Evolutionary conservation across 2,797 vertebrate genomes (phyloP).

Genomic region (Mormyrops attenuatus): DNA sequence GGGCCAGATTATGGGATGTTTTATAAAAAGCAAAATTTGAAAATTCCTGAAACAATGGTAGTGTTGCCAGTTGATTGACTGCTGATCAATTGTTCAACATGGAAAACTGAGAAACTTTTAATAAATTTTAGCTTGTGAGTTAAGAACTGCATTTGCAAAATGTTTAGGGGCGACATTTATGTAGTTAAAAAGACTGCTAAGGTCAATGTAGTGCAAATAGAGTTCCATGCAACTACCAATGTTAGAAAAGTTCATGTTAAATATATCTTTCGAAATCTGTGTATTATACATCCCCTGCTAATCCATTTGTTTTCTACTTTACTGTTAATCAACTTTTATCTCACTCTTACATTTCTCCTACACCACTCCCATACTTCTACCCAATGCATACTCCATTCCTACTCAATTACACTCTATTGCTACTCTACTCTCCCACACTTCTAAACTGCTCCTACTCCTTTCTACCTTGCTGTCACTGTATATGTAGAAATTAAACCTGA

Average conservation of each 20-base stretch:
- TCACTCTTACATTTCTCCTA: slow-evolving; percentile 25
- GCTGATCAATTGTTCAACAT: not conserved
- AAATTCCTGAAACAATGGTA: not conserved
- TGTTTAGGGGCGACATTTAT: not conserved
- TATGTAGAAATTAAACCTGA: slow-evolving; percentile 68
- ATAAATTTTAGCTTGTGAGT: not conserved
- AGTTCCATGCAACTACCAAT: not conserved
- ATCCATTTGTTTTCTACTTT: not conserved
- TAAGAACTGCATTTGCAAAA: not conserved
- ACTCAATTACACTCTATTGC: slow-evolving; percentile 1
- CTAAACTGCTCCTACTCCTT: slow-evolving; percentile 27
- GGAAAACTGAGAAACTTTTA: not conserved
- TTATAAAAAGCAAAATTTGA: not conserved
- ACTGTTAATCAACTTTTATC: slow-evolving; percentile 29
- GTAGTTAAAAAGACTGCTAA: not conserved
- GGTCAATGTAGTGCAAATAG: not conserved
- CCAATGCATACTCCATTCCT: slow-evolving; percentile 30
- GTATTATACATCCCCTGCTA: not conserved
- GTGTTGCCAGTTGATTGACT: not conserved
- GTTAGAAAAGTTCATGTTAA: slow-evolving; percentile 41
- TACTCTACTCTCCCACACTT: not conserved
- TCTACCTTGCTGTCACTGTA: not conserved
- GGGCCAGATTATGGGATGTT: not conserved
- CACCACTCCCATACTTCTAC: slow-evolving; percentile 27
- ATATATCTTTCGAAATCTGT: slow-evolving; percentile 27